A percentile compares a stretch with the other conserved stretches of the same genome.
Evolutionary conservation across 2,888 invertebrate genomes (phyloP).

Genomic region (Pristionchus japonicus): DNA sequence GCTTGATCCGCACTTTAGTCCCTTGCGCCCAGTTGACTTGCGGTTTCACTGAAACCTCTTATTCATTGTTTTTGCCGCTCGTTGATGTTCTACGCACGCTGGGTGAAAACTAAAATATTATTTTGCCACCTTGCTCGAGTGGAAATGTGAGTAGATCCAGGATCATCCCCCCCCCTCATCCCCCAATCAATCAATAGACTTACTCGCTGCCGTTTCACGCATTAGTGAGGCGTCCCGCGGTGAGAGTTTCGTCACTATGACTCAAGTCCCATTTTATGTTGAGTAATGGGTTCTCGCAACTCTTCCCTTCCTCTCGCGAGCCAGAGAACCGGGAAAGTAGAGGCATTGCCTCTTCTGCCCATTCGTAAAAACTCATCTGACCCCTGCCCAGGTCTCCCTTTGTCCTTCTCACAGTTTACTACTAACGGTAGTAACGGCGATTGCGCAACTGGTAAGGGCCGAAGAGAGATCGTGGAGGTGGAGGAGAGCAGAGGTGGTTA

Average conservation of each 20-base stretch:
- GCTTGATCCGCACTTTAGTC: not conserved
- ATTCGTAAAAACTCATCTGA: not conserved
- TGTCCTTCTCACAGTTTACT: not conserved
- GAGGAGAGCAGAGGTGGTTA: not conserved
- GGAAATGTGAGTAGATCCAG: not conserved
- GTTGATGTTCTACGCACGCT: too few species aligned
- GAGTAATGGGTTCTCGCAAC: not conserved
- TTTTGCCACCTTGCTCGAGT: not conserved
- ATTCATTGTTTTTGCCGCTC: not conserved
- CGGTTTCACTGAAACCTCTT: not conserved
- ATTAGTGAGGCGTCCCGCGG: not conserved
- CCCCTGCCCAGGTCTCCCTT: not conserved
- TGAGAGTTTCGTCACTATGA: not conserved
- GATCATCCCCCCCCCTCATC: not conserved
- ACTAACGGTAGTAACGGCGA: not conserved
- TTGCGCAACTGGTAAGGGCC: not conserved
- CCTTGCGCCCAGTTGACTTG: not conserved
- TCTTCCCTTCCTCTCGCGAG: not conserved
- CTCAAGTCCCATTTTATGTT: not conserved
- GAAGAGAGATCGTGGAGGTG: not conserved
- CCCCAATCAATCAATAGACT: not conserved
- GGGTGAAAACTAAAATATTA: not conserved
- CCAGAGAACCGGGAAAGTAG: not conserved
- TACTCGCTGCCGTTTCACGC: not conserved
- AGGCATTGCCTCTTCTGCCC: not conserved